Conservation (phyloP, 2,888 invertebrate species). For the Ryuthela nishihirai region DNA sequence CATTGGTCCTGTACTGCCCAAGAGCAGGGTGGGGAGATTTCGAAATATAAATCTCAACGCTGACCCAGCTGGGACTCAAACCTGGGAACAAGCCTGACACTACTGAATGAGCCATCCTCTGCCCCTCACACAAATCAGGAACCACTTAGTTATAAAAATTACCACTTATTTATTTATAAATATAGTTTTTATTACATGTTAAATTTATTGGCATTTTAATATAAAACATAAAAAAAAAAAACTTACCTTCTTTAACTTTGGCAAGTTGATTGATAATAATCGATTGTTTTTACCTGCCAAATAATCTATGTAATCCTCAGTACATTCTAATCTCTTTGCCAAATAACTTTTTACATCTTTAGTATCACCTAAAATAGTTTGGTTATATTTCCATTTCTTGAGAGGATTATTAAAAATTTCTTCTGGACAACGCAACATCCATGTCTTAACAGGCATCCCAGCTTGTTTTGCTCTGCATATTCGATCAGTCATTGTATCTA, state of each 20-base stretch:
- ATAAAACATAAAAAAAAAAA: too few species aligned
- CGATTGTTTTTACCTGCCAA: not conserved
- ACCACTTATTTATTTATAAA: too few species aligned
- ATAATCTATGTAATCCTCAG: not conserved
- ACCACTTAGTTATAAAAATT: too few species aligned
- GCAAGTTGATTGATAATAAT: not conserved
- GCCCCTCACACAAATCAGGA: too few species aligned
- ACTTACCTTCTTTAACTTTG: not conserved
- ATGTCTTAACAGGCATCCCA: not conserved
- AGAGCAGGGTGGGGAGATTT: too few species aligned
- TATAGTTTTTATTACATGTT: too few species aligned
- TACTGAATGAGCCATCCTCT: too few species aligned
- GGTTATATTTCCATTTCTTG: not conserved
- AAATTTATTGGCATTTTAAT: too few species aligned
- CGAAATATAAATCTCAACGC: too few species aligned
- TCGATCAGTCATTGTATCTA: not conserved
- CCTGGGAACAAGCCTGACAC: too few species aligned
- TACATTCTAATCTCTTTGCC: not conserved
- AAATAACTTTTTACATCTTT: not conserved
- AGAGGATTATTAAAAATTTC: not conserved
- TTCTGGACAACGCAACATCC: not conserved
- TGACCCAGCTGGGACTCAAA: too few species aligned
- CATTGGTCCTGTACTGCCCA: too few species aligned
- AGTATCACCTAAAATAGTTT: not conserved
- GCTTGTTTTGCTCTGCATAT: not conserved